These are phyloP conservation scores for Tyrannus savana DNA, from an alignment of 2,113 vertebrate genomes.

Conservation along the genomic window DNA sequence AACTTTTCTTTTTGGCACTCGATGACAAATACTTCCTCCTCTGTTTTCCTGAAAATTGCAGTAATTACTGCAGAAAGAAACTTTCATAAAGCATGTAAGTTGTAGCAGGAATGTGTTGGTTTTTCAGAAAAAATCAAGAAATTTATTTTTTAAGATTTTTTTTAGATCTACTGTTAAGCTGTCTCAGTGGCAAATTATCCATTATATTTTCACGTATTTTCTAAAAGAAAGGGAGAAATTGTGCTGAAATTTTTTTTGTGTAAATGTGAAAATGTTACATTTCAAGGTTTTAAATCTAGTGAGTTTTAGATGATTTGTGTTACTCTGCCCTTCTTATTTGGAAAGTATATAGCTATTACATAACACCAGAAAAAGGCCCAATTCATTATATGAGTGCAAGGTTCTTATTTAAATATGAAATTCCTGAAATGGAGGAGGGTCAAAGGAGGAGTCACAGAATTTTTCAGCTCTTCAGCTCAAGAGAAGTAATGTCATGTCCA, in stretches of 20 bases:
- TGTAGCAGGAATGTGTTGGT: not conserved
- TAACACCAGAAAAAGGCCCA: not conserved
- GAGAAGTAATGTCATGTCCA: conserved; percentile 1
- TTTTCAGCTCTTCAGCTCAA: not conserved
- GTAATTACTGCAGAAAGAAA: not conserved
- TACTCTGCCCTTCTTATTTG: not conserved
- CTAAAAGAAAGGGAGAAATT: not conserved
- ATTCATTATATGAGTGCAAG: not conserved
- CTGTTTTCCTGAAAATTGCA: not conserved
- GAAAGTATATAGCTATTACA: not conserved
- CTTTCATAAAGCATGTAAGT: not conserved
- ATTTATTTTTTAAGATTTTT: not conserved
- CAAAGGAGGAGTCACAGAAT: not conserved
- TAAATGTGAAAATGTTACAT: not conserved
- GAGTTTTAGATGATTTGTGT: not conserved
- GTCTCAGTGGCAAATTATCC: not conserved
- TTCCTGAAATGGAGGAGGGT: not conserved
- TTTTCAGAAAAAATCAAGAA: not conserved
- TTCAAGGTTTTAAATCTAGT: not conserved
- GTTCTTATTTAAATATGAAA: conserved; percentile 21
- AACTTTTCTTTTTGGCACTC: not conserved
- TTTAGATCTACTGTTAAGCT: not conserved
- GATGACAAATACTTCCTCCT: not conserved
- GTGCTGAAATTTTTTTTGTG: not conserved
- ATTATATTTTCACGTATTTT: not conserved